These are phyloP conservation scores for Actias luna DNA, from an alignment of 2,888 invertebrate genomes.

Conservation along the genomic window DNA sequence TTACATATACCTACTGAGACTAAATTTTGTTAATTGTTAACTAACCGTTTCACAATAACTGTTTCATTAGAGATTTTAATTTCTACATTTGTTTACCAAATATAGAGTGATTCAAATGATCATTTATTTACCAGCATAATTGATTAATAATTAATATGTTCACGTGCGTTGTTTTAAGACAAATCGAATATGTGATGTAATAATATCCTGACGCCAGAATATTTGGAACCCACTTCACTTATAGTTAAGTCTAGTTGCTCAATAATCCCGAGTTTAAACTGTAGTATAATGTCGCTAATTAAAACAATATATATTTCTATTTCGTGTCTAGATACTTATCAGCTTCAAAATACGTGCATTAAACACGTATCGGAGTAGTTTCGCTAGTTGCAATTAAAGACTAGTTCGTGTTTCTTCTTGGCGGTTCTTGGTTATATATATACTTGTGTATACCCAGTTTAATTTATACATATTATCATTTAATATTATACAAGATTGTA, in stretches of 20 bases:
- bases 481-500: neutral
- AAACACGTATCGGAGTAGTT: neutral
- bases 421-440: no score
- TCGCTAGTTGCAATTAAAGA: neutral
- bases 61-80: neutral
- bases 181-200: no score
- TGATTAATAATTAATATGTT: no score
- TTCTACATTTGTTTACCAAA: no score
- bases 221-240: no score
- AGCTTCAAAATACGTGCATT: neutral
- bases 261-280: neutral
- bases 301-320: neutral
- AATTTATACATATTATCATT: no score
- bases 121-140: no score
- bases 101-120: no score
- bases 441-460: no score
- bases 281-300: neutral
- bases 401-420: neutral
- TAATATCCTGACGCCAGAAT: no score
- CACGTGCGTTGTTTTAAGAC: no score
- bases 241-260: neutral
- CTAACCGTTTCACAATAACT: neutral
- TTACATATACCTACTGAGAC: constrained; percentile 3
- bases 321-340: neutral
- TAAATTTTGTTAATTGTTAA: constrained; percentile 2